Evolutionary conservation across 2,113 vertebrate species (phyloP).

Genomic region (Labeo rohita): DNA sequence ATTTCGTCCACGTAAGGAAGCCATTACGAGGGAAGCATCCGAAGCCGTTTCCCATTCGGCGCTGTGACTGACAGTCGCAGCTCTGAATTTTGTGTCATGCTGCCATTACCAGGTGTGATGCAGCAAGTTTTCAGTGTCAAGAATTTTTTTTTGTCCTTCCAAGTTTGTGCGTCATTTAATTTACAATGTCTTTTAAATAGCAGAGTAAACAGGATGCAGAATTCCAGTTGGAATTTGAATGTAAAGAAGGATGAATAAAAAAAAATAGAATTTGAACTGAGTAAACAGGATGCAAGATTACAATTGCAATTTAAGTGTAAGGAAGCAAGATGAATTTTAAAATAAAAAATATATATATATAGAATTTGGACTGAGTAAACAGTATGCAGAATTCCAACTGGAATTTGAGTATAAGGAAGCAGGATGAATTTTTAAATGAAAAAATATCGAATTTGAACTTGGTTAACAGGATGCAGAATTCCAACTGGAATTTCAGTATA

Average conservation of each 20-base stretch:
- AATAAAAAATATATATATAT: too few species aligned
- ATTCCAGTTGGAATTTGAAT: neutral
- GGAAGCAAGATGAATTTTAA: neutral
- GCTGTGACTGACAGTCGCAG: neutral
- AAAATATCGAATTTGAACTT: too few species aligned
- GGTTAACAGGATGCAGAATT: too few species aligned
- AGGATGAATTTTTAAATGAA: neutral
- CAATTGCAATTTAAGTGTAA: neutral
- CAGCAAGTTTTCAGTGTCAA: neutral
- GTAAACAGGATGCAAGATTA: neutral
- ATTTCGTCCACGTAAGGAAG: constrained; percentile 59
- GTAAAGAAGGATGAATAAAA: neutral
- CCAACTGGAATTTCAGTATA: too few species aligned
- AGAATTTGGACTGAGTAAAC: neutral
- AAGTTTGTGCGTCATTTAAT: neutral
- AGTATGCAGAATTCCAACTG: neutral
- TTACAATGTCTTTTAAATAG: neutral
- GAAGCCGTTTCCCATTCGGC: constrained; percentile 49
- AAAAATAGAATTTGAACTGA: neutral
- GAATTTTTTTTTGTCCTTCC: neutral
- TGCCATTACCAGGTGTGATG: neutral
- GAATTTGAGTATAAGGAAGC: neutral
- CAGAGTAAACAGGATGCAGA: neutral
- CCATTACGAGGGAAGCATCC: constrained; percentile 50
- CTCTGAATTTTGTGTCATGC: neutral